Evolutionary conservation across 2,888 invertebrate species (phyloP).

Genomic region (Drosophila vallismaia): DNA sequence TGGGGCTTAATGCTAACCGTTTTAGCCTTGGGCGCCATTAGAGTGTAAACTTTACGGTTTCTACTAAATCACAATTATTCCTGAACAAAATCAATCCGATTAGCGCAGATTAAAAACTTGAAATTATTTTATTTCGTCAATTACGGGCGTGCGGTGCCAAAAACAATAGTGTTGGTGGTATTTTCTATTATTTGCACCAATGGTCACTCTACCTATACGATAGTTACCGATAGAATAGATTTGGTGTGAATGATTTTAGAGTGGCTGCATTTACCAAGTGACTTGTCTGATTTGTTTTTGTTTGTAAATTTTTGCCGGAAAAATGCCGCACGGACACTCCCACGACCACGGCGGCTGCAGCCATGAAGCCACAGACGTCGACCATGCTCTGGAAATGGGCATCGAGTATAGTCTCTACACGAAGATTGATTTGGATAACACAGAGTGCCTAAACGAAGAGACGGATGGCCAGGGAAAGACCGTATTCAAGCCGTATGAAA

Average conservation of each 20-base stretch:
- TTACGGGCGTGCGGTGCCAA: not conserved
- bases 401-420: conserved; percentile 89
- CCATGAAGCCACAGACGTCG: conserved; percentile 82
- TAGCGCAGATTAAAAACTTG: conserved; percentile 65
- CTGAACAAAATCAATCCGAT: conserved; percentile 56
- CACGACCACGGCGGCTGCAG: conserved; percentile 81
- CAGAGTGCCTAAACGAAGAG: conserved; percentile 96
- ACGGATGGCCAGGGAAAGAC: conserved; percentile 93
- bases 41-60: conserved; percentile 39
- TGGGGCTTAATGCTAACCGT: conserved; percentile 77
- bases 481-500: conserved; percentile 97
- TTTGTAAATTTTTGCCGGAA: conserved; percentile 20
- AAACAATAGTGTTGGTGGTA: not conserved
- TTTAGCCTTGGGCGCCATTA: conserved; percentile 82
- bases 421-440: conserved; percentile 94
- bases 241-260: not conserved
- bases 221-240: not conserved
- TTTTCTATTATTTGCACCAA: not conserved
- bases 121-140: conserved; percentile 10
- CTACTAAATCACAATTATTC: conserved; percentile 41
- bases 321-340: conserved; percentile 83
- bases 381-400: conserved; percentile 83
- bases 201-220: conserved; percentile 38
- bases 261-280: conserved; percentile 22
- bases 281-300: conserved; percentile 34